These are phyloP conservation scores for Scytalopus superciliaris DNA, from an alignment of 2,113 vertebrate species.

Conservation along the genomic window DNA sequence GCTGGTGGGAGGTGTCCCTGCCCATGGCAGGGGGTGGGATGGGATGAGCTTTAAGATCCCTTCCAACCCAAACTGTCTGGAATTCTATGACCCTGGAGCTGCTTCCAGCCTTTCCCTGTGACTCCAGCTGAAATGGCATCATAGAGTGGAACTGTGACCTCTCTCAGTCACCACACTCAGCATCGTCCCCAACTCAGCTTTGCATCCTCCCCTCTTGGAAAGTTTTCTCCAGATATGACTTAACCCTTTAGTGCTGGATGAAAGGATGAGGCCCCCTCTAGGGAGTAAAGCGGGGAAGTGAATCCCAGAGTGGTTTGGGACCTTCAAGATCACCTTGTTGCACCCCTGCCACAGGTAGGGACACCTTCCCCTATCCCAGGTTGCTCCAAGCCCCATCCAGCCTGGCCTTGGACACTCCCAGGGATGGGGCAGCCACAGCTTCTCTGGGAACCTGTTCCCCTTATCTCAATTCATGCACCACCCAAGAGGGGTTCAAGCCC, in stretches of 20 bases:
- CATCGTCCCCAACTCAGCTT: background rate
- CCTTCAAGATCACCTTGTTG: accelerated
- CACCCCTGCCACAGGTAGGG: background rate
- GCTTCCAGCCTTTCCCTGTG: background rate
- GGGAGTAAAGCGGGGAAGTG: background rate
- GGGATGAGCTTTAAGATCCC: background rate
- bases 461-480: background rate
- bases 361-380: accelerated
- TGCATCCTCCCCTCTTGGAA: background rate
- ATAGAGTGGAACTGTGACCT: accelerated
- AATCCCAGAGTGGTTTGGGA: background rate
- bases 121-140: accelerated
- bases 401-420: background rate
- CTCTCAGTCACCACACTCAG: accelerated
- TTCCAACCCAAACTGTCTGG: background rate
- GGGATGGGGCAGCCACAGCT: background rate
- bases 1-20: background rate
- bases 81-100: background rate
- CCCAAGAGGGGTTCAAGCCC: background rate
- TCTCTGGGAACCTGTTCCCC: background rate
- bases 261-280: accelerated
- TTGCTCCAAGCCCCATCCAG: accelerated
- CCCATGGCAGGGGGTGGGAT: background rate
- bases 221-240: background rate
- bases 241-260: background rate